These are phyloP conservation scores for Apaloderma vittatum DNA, from an alignment of 2,113 vertebrate species.

Conservation along the genomic window DNA sequence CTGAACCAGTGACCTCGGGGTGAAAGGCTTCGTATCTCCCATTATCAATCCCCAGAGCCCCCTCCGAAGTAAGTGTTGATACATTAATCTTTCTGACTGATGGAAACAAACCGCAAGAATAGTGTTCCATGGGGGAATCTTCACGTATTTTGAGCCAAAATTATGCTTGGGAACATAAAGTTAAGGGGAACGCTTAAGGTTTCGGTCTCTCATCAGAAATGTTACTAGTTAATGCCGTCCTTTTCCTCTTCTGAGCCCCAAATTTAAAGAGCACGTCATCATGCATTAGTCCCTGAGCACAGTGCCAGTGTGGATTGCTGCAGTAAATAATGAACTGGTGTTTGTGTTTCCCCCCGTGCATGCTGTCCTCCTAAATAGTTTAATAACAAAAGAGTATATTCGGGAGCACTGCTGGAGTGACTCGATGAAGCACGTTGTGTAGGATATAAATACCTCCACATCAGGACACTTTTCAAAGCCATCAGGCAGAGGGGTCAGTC, in stretches of 20 bases:
- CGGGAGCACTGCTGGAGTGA: conserved; percentile 62
- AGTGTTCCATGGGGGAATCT: conserved; percentile 22
- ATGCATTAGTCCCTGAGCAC: not conserved
- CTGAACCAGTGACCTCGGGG: conserved; percentile 58
- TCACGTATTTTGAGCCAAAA: not conserved
- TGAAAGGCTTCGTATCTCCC: conserved; percentile 57
- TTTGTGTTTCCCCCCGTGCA: conserved; percentile 32
- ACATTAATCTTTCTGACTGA: conserved; percentile 64
- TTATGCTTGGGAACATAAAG: not conserved
- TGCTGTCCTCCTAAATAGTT: conserved; percentile 66
- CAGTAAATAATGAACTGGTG: conserved; percentile 50
- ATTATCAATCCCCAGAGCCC: conserved; percentile 22
- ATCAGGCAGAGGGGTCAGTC: conserved; percentile 85
- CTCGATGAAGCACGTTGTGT: conserved; percentile 58
- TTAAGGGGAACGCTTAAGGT: not conserved
- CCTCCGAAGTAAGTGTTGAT: conserved; percentile 12
- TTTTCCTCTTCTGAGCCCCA: not conserved
- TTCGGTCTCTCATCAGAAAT: not conserved
- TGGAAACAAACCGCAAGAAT: conserved; percentile 41
- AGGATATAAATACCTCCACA: conserved; percentile 79
- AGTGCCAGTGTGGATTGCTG: not conserved
- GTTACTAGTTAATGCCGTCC: not conserved
- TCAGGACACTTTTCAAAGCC: conserved; percentile 81
- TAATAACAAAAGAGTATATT: conserved; percentile 65
- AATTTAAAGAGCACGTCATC: not conserved